Evolutionary conservation across 1,140 invertebrate species (phyloP), one percentile per base, ranked within the genome.

Genomic region (Globodera rostochiensis): DNA sequence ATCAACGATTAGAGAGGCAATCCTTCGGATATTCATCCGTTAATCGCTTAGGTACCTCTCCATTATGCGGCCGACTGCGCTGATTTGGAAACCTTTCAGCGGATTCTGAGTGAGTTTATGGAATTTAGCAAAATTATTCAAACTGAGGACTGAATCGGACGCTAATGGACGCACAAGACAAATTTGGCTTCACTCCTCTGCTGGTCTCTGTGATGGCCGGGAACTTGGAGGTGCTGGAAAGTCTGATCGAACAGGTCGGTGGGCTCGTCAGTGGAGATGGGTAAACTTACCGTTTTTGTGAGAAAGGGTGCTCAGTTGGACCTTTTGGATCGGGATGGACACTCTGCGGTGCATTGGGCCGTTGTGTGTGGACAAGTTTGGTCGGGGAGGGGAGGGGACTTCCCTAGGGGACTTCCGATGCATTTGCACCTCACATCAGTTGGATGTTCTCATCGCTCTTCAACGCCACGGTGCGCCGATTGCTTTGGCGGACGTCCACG

Each of bases 321-420:
- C 89, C 93, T 94, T 57, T 92, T 94, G 76, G 97, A 98, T 90
- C 93, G 95, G 88, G 96, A 98, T 90, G 93, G 94, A 74, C 97
- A 99, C 90, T 96, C 96, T 3, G 94, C 95, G n/a, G 93, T 97
- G 19, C 97, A 99, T 91, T 99, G 97, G 97, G 96, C 97, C 7
- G 82, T 86, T 46, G 85, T 86, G 50, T 89, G 79, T 80, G 86
- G 84, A 75, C 84, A 86, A 64, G 67, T 85, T 21, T 94, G 95
- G 84, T 95, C 93, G 36, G 36, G 36, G 36, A 1, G 36, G 36
- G 36, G 36, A 3, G 36, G 25, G 25, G 81, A 79, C 47, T 77
- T 49, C 25, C 47, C 80, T 74, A 9, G 53, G 53, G 53, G 9
- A 53, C 15, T 1, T 53, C 53, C 6, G 8, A 15, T 53, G 53